Evolutionary conservation across 1,140 invertebrate species (phyloP).

Genomic region (Drosophila leontia): DNA sequence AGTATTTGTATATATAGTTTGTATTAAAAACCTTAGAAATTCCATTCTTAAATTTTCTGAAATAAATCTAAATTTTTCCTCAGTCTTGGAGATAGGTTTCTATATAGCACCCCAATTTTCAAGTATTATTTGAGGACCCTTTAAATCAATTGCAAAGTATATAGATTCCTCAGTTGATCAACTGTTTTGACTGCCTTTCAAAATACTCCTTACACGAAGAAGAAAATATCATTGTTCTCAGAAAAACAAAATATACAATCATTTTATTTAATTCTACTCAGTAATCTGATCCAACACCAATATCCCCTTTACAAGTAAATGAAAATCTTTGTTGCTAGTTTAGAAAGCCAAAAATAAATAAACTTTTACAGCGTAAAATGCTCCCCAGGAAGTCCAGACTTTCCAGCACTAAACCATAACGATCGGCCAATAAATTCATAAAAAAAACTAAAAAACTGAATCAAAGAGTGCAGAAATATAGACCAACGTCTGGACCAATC

Average conservation of each 20-base stretch:
- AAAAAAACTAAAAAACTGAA: slow-evolving; percentile 34
- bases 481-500: slow-evolving; percentile 43
- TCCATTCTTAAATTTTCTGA: neutral
- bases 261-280: slow-evolving; percentile 6
- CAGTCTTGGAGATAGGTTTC: neutral
- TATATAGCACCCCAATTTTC: neutral
- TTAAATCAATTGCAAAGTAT: slow-evolving; percentile 5
- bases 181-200: slow-evolving; percentile 4
- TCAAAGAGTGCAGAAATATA: slow-evolving; percentile 51
- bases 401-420: slow-evolving; percentile 55
- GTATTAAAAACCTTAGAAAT: too few species aligned
- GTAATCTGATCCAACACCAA: slow-evolving; percentile 12
- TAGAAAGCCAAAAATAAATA: slow-evolving; percentile 30
- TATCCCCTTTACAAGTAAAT: slow-evolving; percentile 30
- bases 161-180: slow-evolving; percentile 23
- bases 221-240: slow-evolving; percentile 9
- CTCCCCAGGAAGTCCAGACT: slow-evolving; percentile 57
- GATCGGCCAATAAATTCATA: slow-evolving; percentile 64
- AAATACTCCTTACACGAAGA: neutral
- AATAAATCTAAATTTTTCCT: neutral
- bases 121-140: neutral
- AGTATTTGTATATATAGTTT: too few species aligned
- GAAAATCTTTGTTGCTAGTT: slow-evolving; percentile 54
- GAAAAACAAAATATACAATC: too few species aligned
- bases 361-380: slow-evolving; percentile 38